phyloP scores from a whole-genome alignment of 2,797 vertebrate genomes.

The Sandelia bainsii region DNA sequence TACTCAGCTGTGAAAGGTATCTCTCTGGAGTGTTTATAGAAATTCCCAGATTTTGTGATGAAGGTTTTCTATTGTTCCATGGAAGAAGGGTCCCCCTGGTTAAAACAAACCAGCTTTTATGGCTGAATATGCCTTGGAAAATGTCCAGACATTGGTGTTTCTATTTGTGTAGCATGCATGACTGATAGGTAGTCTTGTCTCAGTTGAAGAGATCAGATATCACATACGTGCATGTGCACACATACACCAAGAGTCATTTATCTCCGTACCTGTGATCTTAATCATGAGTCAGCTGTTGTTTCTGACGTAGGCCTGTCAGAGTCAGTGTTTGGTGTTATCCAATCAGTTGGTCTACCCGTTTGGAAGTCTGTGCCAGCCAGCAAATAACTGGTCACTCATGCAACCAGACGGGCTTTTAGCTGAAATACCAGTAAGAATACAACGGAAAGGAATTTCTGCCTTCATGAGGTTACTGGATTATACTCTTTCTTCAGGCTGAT shows the following conservation, averaged over 20 bases:
- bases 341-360: conserved; percentile 13
- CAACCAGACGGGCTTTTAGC: conserved; percentile 18
- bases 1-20: conserved; percentile 8
- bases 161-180: conserved; percentile 34
- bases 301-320: conserved; percentile 29
- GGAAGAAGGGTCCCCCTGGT: conserved; percentile 22
- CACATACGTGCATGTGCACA: conserved; percentile 8
- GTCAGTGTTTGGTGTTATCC: conserved; percentile 18
- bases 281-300: conserved; percentile 48
- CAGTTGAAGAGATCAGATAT: conserved; percentile 49
- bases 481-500: conserved; percentile 13
- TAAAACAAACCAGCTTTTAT: conserved; percentile 60
- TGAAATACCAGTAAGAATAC: conserved; percentile 27
- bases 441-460: conserved; percentile 39
- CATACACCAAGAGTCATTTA: conserved; percentile 39
- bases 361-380: conserved; percentile 10
- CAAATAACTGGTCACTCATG: conserved; percentile 13
- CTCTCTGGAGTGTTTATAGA: conserved; percentile 42
- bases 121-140: conserved; percentile 29
- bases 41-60: conserved; percentile 46
- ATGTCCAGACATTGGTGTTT: conserved; percentile 25
- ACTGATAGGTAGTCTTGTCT: conserved; percentile 40
- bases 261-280: conserved; percentile 58
- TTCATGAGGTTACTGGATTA: conserved; percentile 28
- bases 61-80: conserved; percentile 37